Base-by-base conservation (phyloP, 2,113 vertebrate genomes). In the Dasyprocta punctata region DNA sequence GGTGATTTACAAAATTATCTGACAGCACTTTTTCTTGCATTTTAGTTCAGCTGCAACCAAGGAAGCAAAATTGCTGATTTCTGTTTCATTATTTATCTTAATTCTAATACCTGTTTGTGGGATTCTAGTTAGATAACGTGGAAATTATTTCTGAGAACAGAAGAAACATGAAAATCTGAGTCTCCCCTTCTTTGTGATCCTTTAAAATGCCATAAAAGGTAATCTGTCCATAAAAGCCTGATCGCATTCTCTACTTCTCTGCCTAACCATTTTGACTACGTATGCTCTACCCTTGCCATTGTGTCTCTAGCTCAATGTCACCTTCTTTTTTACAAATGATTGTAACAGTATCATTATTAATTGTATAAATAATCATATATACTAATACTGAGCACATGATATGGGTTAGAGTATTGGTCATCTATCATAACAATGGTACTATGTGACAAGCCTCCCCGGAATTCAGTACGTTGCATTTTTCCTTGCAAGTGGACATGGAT, bases 131-230 rank as follows among this genome's bases (percentile, higher is more conserved):
- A 63, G 13, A 26, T 80, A 84, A 91, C 2, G 8, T 41, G 49
- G n/a, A 41, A 91, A 67, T 52, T 90, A 84, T 65, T 84, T 92
- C 12, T 75, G 41, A 86, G 22, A 95, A 94, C 9, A 54, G 4
- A 0, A 6, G 36, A 89, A 96, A 89, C 7, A 61, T 30, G 33
- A 33, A 93, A 33, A 88, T 54, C 10, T 38, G 3, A 11, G 1
- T 85, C 5, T 10, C 24, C 16, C n/a, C 36, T 69, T 33, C 54
- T 67, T 83, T 61, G 1, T 65, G 12, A 81, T 60, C 47, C 85
- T 92, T 63, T 80, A 86, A 96, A 90, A 92, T 85, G n/a, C n/a
- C 3, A 84, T 30, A 38, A 67, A 91, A 81, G 36, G 7, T 75
- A 80, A 87, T 73, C 26, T 96, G 30, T 13, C 20, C 13, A 12